Base-by-base conservation (phyloP, 2,113 vertebrate species). In the Ovis aries region DNA sequence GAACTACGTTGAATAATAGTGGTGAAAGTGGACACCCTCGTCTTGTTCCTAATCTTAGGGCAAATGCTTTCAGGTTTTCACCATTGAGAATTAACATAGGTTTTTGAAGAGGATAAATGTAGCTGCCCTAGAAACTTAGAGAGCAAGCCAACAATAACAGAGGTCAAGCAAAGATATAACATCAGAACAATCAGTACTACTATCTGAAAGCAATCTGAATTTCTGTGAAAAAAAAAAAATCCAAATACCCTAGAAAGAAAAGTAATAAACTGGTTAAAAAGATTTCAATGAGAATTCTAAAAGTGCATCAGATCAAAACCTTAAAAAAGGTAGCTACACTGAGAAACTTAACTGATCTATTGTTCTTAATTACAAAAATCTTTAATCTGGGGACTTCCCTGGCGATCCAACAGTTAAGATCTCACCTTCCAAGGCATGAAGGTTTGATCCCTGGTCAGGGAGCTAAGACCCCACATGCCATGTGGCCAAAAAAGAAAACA, bases 1-100 rank as follows among this genome's bases (percentile, higher is more conserved):
- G 64, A 71, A 71, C 64, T 36, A 71, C 23, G 67, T 36, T 71
- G 67, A 71, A 36, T 71, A 71, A 71, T 3, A 21, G 19, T 71
- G n/a, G n/a, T 0, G 0, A 71, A 71, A 71, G 67, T 71, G n/a
- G 19, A 71, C 64, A 71, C 64, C 64, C n/a, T 36, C 5, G 0
- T 23, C 67, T 36, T 71, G 0, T 23, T 71, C 19, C n/a, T 36
- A 9, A 36, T 71, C 64, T 71, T 71, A 71, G n/a, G 67, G 67
- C 1, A 0, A 36, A 36, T 71, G 67, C 67, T 71, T 71, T 71
- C 67, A 36, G n/a, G 23, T 71, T 71, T 71, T 71, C 67, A 71
- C 67, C 67, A 36, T 1, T 71, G n/a, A 36, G n/a, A 36, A 71
- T 23, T 36, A 36, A 74, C 36, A 74, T 74, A 74, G 21, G 2